Base-by-base conservation (phyloP, 2,797 vertebrate genomes). In the Microctenopoma stevenorrisi region DNA sequence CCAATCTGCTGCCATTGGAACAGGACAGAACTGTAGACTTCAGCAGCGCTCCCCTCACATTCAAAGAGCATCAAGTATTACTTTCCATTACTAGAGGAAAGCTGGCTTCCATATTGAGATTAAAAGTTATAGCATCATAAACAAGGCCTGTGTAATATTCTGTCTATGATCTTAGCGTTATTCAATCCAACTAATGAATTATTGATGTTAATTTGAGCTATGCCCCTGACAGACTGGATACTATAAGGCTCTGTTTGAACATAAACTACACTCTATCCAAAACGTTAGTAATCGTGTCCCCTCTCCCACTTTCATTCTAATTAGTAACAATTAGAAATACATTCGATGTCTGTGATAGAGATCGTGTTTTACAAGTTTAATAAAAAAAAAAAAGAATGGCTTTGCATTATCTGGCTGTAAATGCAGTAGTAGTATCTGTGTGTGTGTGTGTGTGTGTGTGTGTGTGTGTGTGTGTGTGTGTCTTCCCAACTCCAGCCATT, bases 1-100 rank as follows among this genome's bases (percentile, higher is more conserved):
- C 82, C 80, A 85, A 85, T 75, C 48, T 64, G 48, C 79, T 79
- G 75, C 61, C 60, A 63, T 47, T 37, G 63, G 62, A 63, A 52
- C 12, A 62, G 53, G 64, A 77, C 25, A 59, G 66, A 78, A 72
- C 55, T 38, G 43, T 49, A 62, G 40, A 68, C 77, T 48, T 63
- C 53, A 61, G 67, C 59, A 59, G 52, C 56, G 64, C 58, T 79
- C 68, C 53, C 70, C 55, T 74, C 26, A 61, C 42, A 51, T 60
- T 83, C 48, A 77, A 57, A 62, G 46, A 82, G 46, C 3, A 11
- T 52, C 51, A 42, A 30, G 61, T 56, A 71, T 79, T 68, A 67
- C 67, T 77, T 82, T 81, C 30, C n/a, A 70, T 72, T 72, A 55
- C 53, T 35, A 40, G 64, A 56, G 35, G 63, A 30, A 47, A 72